Conservation (phyloP, 2,113 vertebrate species). For the Oryzias curvinotus region DNA sequence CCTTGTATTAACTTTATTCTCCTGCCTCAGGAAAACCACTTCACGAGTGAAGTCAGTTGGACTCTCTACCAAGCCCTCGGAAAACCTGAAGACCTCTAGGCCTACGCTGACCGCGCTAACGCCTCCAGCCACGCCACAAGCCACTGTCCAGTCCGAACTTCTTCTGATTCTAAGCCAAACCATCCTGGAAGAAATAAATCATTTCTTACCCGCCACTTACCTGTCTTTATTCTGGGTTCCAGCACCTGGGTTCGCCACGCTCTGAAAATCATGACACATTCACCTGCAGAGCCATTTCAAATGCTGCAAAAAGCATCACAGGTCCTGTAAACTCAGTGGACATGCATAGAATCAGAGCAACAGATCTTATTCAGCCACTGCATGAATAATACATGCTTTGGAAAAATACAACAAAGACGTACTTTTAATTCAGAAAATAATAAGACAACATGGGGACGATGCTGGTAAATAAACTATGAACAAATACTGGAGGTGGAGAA, state of each 20-base stretch:
- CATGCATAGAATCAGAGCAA: conserved; percentile 48
- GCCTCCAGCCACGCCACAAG: no score
- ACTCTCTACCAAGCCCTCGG: no score
- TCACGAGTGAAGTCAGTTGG: no score
- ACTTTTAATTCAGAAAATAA: conserved; percentile 72
- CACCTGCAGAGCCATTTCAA: conserved; percentile 12
- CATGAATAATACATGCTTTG: conserved; percentile 61
- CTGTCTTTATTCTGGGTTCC: no score
- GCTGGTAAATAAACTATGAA: conserved; percentile 67
- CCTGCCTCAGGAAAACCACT: fast-evolving
- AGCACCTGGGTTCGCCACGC: no score
- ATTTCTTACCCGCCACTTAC: no score
- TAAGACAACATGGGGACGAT: conserved; percentile 46
- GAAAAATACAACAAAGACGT: conserved; percentile 51
- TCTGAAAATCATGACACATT: background rate
- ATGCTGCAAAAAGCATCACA: conserved; percentile 16
- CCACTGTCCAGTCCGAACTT: no score
- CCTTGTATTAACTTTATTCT: no score
- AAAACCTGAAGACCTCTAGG: no score
- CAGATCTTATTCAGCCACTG: conserved; percentile 34
- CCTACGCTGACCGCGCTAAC: no score
- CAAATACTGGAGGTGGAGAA: conserved; percentile 38
- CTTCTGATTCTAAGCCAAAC: no score
- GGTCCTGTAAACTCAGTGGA: conserved; percentile 35
- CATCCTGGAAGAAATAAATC: no score